These are phyloP conservation scores for Larimichthys polyactis DNA, from an alignment of 2,113 vertebrate species.

Conservation along the genomic window DNA sequence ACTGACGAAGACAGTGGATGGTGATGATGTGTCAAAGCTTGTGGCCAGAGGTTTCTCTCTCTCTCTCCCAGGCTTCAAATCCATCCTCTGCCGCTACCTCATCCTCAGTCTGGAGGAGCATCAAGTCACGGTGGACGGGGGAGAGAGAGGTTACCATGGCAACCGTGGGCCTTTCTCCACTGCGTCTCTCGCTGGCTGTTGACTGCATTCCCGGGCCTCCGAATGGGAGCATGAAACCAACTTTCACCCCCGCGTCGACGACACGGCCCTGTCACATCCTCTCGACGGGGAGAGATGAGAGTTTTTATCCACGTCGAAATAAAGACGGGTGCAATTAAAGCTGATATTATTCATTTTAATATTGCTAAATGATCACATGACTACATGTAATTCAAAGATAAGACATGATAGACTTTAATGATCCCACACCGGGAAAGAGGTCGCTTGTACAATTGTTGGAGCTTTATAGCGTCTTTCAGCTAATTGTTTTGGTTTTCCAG, in stretches of 20 bases:
- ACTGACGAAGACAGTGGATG: background rate
- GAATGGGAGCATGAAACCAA: slow-evolving; percentile 55
- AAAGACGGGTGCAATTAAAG: background rate
- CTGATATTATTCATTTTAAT: background rate
- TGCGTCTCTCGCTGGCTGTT: slow-evolving; percentile 42
- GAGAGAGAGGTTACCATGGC: slow-evolving; percentile 70
- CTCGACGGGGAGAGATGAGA: background rate
- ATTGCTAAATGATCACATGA: background rate
- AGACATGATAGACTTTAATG: no score
- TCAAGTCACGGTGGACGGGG: slow-evolving; percentile 69
- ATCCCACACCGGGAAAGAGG: no score
- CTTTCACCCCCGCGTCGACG: slow-evolving; percentile 26
- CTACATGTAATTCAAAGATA: no score
- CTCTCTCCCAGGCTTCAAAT: slow-evolving; percentile 37
- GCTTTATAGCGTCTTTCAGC: background rate
- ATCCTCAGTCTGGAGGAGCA: slow-evolving; percentile 68
- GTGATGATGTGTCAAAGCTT: slow-evolving; percentile 26
- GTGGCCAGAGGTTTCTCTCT: slow-evolving; percentile 49
- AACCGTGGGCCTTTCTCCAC: slow-evolving; percentile 67
- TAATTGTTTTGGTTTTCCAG: background rate
- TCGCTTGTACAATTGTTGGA: background rate
- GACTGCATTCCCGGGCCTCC: slow-evolving; percentile 58
- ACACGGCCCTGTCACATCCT: background rate
- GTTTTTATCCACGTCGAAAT: slow-evolving; percentile 2
- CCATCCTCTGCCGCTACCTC: slow-evolving; percentile 48